These are phyloP conservation scores for Drosophila merina DNA, from an alignment of 2,888 invertebrate species.

Conservation along the genomic window DNA sequence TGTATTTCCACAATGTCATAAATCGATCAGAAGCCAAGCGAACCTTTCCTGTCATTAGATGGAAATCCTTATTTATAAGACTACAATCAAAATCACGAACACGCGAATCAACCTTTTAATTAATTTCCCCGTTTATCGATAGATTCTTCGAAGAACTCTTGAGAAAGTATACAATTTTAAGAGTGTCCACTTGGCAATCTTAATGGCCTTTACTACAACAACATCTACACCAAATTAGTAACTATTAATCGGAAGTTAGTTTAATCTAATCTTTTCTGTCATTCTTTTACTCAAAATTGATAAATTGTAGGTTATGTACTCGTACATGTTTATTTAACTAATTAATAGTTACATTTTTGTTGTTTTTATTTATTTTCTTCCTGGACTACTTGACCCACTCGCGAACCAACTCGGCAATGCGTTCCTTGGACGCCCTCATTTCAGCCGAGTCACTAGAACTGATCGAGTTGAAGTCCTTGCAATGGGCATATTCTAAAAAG, in stretches of 20 bases:
- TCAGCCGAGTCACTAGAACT: constrained; percentile 67
- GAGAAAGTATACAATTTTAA: background rate
- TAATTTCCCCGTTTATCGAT: background rate
- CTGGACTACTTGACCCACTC: constrained; percentile 68
- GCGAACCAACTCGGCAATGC: constrained; percentile 77
- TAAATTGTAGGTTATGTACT: background rate
- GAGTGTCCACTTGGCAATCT: background rate
- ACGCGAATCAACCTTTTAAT: background rate
- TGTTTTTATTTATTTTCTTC: background rate
- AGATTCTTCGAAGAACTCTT: background rate
- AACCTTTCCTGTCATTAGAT: constrained; percentile 9
- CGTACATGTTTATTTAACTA: background rate
- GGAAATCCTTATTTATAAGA: constrained; percentile 18
- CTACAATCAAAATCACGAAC: constrained; percentile 18
- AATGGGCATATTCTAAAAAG: constrained; percentile 79
- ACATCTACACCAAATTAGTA: background rate
- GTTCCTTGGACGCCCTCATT: constrained; percentile 79
- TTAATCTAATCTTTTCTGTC: background rate
- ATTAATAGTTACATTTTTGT: background rate
- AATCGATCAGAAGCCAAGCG: constrained; percentile 17
- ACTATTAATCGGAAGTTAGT: background rate
- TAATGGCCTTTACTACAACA: background rate
- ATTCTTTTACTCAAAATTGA: background rate
- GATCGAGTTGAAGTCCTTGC: constrained; percentile 81
- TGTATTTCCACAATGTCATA: constrained; percentile 1